phyloP scores from a whole-genome alignment of 1,140 invertebrate species.

The Aphaenogaster rudis region DNA sequence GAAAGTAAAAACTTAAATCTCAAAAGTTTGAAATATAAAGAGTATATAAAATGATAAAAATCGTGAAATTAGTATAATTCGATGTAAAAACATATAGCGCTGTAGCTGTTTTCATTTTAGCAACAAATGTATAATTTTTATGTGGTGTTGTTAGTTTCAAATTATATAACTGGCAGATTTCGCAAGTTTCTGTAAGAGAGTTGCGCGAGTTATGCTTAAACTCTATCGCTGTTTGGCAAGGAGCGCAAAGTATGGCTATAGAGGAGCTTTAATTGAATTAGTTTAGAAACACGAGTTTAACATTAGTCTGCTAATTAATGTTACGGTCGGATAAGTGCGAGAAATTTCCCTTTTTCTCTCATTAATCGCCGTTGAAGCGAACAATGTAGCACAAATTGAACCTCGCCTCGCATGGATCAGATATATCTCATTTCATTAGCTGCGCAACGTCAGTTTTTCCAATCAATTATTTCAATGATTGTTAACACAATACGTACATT shows the following conservation, averaged over 20 bases:
- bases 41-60: neutral
- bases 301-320: slow-evolving; percentile 73
- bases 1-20: neutral
- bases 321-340: slow-evolving; percentile 45
- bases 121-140: slow-evolving; percentile 20
- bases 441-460: neutral
- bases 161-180: neutral
- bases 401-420: neutral
- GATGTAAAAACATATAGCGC: neutral
- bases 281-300: slow-evolving; percentile 70
- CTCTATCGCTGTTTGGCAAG: slow-evolving; percentile 52
- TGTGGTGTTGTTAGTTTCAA: neutral
- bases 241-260: slow-evolving; percentile 40
- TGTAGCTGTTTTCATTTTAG: neutral
- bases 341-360: slow-evolving; percentile 62
- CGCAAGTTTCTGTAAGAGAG: slow-evolving; percentile 28
- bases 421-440: neutral
- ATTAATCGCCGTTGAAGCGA: slow-evolving; percentile 57
- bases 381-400: slow-evolving; percentile 16
- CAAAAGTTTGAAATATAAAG: neutral
- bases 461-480: slow-evolving; percentile 20
- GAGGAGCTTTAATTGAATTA: slow-evolving; percentile 72
- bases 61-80: neutral
- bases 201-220: slow-evolving; percentile 48
- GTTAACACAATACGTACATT: neutral